Percentiles rank a stretch among this genome's conserved stretches.
Evolutionary conservation across 1,140 invertebrate species (phyloP).

Genomic region (Drosophila sp.): DNA sequence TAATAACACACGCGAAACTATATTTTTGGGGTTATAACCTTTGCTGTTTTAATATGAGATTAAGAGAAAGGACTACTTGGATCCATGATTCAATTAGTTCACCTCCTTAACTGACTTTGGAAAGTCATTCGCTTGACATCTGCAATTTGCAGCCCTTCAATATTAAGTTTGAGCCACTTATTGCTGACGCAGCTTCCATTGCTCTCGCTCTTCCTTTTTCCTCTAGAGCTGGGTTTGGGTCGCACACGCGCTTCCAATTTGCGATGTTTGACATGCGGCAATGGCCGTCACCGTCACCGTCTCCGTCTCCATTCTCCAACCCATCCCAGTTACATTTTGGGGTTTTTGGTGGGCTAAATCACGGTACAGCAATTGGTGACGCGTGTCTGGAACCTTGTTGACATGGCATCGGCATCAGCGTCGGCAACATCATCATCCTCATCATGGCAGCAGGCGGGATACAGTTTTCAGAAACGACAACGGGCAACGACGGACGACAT

Average conservation of each 20-base stretch:
- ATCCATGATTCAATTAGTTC: background rate
- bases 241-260: constrained; percentile 39
- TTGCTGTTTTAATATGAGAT: no score
- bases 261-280: constrained; percentile 40
- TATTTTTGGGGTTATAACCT: no score
- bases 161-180: constrained; percentile 8
- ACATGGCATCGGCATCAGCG: constrained; percentile 58
- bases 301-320: background rate
- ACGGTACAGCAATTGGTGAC: constrained; percentile 65
- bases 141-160: constrained; percentile 5
- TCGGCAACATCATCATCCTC: constrained; percentile 23
- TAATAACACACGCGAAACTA: background rate
- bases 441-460: constrained; percentile 32
- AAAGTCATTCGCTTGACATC: constrained; percentile 3
- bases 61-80: no score
- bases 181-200: background rate
- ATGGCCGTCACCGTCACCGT: constrained; percentile 14
- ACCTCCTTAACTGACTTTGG: background rate
- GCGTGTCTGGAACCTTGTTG: constrained; percentile 69
- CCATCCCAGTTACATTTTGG: constrained; percentile 32
- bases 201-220: background rate
- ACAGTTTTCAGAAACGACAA: constrained; percentile 21
- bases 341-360: constrained; percentile 49
- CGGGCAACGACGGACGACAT: background rate
- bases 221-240: background rate